Evolutionary conservation across 1,140 invertebrate genomes (phyloP).

Genomic region (Melanaphis sacchari): DNA sequence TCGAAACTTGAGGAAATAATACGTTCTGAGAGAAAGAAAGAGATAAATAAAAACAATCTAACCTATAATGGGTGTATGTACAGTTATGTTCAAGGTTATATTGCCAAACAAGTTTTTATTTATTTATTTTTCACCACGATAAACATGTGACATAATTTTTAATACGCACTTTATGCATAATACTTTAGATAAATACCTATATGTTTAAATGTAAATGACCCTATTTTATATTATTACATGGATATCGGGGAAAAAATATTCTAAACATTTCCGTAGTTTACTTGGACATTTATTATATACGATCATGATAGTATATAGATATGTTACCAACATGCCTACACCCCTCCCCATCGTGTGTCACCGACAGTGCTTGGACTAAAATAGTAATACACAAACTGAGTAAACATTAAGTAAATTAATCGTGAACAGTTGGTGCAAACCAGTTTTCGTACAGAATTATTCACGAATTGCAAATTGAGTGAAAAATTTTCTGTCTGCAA

Average conservation of each 20-base stretch:
- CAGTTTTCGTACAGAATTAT: not conserved
- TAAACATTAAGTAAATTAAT: not conserved
- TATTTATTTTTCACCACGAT: not conserved
- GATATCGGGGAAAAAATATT: not conserved
- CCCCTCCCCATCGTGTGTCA: not conserved
- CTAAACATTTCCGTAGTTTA: not conserved
- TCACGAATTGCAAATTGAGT: not conserved
- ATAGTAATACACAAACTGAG: not conserved
- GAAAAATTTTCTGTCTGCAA: not conserved
- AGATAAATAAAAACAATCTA: not conserved
- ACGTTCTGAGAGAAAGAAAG: not conserved
- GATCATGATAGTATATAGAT: not conserved
- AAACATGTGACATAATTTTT: conserved; percentile 29
- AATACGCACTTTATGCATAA: not conserved
- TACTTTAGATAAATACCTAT: not conserved
- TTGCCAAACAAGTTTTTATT: conserved; percentile 32
- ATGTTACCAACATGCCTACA: not conserved
- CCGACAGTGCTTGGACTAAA: not conserved
- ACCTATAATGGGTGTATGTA: not conserved
- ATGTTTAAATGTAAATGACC: not conserved
- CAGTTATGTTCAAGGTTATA: conserved; percentile 51
- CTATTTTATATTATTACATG: not conserved
- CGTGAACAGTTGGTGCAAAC: not conserved
- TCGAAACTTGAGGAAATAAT: not conserved
- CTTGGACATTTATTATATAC: not conserved